Base-by-base conservation (phyloP, 2,113 vertebrate genomes). In the Polypterus senegalus region DNA sequence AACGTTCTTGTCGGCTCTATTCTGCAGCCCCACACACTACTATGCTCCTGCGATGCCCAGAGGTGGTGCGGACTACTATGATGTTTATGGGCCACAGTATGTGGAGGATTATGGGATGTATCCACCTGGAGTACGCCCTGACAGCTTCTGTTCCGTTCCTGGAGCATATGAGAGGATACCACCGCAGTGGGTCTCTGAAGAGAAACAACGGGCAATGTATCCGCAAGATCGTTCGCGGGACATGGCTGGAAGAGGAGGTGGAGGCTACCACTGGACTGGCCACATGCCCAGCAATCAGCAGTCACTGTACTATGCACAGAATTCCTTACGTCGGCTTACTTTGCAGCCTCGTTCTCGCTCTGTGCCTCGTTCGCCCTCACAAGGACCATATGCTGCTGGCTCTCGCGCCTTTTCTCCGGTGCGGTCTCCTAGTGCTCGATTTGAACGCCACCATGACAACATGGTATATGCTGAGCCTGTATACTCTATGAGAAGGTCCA, bases 71-170 rank as follows among this genome's bases (percentile, higher is more conserved):
- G 92, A 95, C 10, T 93, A 84, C 65, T 93, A 88, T 3, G 68
- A 81, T 5, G 70, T 83, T 60, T 92, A 90, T 66, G 77, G 86
- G 0, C 76, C 92, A 3, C 91, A 86, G 49, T 94, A 83, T 69
- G 70, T 88, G 0, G 92, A 96, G 1, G 90, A 97, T 47, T 94
- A 89, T 73, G 86, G 92, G 61, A 81, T 91, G 68, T 94, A 94
- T 70, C 86, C 86, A 0, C 77, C 87, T 0, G 89, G 89, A 0
- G 80, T 91, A 54, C 86, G 92, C 6, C 95, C 95, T 0, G 94
- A 97, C 66, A 97, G 94, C 78, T 91, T 98, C 77, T 97, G 92
- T 73, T 95, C 95, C 2, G 84, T 92, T 80, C 90, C 93, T 0
- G 86, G 87, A 59, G 86, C 82, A 49, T 95, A 85, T 0, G 90